A percentile compares a stretch with the other conserved stretches of the same genome.
Conservation (phyloP, 2,888 invertebrate species). For the Tachina fera region DNA sequence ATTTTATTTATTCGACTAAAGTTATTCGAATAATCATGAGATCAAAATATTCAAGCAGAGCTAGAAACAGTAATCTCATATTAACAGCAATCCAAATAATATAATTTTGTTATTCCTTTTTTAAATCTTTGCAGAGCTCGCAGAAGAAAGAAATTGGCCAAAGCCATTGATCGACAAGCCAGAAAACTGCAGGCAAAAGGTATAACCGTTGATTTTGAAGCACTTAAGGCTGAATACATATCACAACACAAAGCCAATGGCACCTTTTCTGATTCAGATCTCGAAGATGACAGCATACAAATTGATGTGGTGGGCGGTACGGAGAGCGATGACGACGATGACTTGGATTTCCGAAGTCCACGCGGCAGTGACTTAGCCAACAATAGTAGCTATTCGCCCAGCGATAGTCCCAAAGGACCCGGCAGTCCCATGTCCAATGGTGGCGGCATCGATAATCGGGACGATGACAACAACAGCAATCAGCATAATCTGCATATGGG, state of each 20-base stretch:
- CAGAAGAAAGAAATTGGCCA: conserved; percentile 94
- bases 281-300: conserved; percentile 88
- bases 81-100: not conserved
- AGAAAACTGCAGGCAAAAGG: conserved; percentile 95
- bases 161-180: conserved; percentile 95
- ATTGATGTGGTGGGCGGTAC: conserved; percentile 94
- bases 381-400: conserved; percentile 74
- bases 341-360: conserved; percentile 84
- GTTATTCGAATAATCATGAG: too few species aligned
- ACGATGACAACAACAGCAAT: conserved; percentile 70
- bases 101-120: not conserved
- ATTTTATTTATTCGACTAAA: too few species aligned
- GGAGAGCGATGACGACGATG: conserved; percentile 87
- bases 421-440: conserved; percentile 74
- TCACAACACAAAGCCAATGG: conserved; percentile 88
- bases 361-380: conserved; percentile 76
- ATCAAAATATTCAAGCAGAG: too few species aligned
- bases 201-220: conserved; percentile 93
- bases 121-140: conserved; percentile 86
- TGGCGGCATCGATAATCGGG: conserved; percentile 71
- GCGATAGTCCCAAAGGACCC: conserved; percentile 74
- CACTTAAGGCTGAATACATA: conserved; percentile 92
- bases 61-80: not conserved
- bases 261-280: conserved; percentile 86
- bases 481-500: conserved; percentile 60